phyloP scores from a whole-genome alignment of 2,888 invertebrate species.

The Diaperis boleti region DNA sequence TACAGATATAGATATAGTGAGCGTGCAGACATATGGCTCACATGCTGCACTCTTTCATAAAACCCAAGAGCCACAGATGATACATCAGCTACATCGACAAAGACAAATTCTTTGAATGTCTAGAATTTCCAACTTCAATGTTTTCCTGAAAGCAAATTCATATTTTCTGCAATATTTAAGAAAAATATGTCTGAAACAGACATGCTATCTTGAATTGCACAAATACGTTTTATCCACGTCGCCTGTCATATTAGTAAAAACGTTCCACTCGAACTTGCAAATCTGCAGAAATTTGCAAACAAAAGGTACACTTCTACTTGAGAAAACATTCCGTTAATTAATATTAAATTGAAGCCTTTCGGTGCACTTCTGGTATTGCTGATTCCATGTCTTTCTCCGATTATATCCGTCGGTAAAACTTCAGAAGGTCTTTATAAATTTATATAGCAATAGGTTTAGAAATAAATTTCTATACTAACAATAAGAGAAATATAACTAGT shows the following conservation, averaged over 20 bases:
- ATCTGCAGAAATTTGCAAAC: no score
- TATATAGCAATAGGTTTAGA: no score
- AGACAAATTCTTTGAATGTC: conserved; percentile 30
- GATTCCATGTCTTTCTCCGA: no score
- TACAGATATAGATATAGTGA: conserved; percentile 31
- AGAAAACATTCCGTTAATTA: no score
- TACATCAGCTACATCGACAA: conserved; percentile 31
- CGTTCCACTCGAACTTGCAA: not conserved
- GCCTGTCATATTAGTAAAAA: conserved; percentile 8
- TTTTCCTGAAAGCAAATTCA: conserved; percentile 30
- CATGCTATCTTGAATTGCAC: conserved; percentile 13
- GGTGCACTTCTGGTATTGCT: no score
- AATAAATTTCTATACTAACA: no score
- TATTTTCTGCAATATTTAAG: conserved; percentile 26
- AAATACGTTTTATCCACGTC: conserved; percentile 16
- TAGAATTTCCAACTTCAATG: conserved; percentile 15
- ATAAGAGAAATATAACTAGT: no score
- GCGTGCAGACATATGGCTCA: conserved; percentile 28
- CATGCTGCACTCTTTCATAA: conserved; percentile 25
- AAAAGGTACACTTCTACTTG: no score
- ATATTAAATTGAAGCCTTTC: no score
- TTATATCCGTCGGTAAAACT: no score
- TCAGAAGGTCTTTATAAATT: no score
- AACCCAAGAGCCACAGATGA: conserved; percentile 28
- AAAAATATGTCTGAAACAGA: conserved; percentile 18